These are phyloP conservation scores for Melanotaenia trifasciata DNA, from an alignment of 2,797 vertebrate genomes.

Conservation along the genomic window DNA sequence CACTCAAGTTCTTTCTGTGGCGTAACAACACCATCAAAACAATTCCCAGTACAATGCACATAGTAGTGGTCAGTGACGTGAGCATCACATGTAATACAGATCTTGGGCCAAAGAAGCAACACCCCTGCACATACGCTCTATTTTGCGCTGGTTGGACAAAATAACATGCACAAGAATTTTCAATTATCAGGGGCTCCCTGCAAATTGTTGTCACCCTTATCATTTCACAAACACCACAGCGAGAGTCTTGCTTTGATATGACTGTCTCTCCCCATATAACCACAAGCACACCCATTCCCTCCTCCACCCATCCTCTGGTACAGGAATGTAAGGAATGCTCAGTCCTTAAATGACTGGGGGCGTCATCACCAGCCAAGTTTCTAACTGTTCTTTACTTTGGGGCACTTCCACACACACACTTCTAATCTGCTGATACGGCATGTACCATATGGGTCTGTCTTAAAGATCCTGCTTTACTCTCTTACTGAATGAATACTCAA, in stretches of 20 bases:
- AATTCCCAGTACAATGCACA: constrained; percentile 23
- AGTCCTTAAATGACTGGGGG: constrained; percentile 45
- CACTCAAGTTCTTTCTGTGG: constrained; percentile 8
- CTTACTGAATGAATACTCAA: constrained; percentile 5
- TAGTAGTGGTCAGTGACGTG: constrained; percentile 23
- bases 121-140: neutral
- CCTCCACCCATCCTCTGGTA: constrained; percentile 56
- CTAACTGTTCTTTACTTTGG: constrained; percentile 24
- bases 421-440: neutral
- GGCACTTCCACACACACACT: constrained; percentile 1
- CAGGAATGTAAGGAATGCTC: constrained; percentile 75
- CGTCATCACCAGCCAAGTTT: constrained; percentile 36
- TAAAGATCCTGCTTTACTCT: neutral
- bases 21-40: constrained; percentile 2
- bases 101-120: constrained; percentile 12
- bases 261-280: constrained; percentile 13
- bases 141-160: neutral
- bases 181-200: constrained; percentile 6
- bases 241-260: constrained; percentile 29
- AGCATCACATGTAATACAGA: neutral
- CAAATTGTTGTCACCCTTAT: constrained; percentile 25
- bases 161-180: neutral
- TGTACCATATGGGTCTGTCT: constrained; percentile 12
- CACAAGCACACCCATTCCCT: constrained; percentile 48
- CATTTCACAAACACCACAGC: constrained; percentile 31